A percentile compares a stretch with the other conserved stretches of the same genome.
Conservation (phyloP, 2,797 vertebrate genomes). For the Coregonus suidteri region DNA sequence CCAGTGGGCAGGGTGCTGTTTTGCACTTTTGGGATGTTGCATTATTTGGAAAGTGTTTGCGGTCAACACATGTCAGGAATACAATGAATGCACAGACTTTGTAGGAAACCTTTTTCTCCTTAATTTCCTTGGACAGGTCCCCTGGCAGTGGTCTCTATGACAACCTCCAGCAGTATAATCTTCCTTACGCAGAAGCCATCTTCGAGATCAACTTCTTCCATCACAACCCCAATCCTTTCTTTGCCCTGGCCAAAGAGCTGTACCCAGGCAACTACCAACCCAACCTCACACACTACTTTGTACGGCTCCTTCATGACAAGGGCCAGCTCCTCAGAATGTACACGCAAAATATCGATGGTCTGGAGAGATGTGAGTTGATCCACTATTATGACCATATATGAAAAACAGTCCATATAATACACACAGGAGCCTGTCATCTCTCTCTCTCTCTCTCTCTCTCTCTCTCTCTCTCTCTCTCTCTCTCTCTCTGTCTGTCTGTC, state of each 20-base stretch:
- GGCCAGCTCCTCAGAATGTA: conserved; percentile 90
- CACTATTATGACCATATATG: background rate
- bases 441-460: background rate
- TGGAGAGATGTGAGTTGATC: conserved; percentile 83
- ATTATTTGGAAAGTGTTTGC: background rate
- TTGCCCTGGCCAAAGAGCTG: conserved; percentile 87
- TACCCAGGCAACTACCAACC: conserved; percentile 87
- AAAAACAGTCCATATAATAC: no score
- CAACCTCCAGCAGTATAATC: conserved; percentile 86
- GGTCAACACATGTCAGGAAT: background rate
- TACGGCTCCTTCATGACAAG: conserved; percentile 84
- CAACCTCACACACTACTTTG: conserved; percentile 87
- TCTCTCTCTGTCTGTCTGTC: no score
- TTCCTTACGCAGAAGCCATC: conserved; percentile 94
- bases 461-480: no score
- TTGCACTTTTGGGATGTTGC: background rate
- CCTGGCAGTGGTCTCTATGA: conserved; percentile 90
- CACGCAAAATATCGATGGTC: conserved; percentile 96
- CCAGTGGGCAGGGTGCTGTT: background rate
- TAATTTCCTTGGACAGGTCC: conserved; percentile 73
- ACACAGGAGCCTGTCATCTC: background rate
- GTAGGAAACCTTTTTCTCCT: background rate
- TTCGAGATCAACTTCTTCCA: conserved; percentile 91
- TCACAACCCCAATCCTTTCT: conserved; percentile 87
- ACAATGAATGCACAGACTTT: background rate